Percentiles rank a stretch among this genome's conserved stretches.
These are phyloP conservation scores for Magallana gigas DNA, from an alignment of 1,140 invertebrate species.

Conservation along the genomic window DNA sequence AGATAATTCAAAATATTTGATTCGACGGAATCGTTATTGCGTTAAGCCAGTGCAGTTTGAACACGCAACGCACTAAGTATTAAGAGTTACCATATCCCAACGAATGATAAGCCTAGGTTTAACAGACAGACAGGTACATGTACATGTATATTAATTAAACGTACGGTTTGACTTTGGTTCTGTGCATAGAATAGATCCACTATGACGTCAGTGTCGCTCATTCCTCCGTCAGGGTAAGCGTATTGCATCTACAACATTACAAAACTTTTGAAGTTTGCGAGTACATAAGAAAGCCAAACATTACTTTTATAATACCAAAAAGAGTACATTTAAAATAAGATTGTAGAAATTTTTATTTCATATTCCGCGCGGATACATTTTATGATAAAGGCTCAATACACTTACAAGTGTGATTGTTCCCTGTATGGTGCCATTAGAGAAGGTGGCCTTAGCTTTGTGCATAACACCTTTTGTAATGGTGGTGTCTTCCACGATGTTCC, in stretches of 20 bases:
- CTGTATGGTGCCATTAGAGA: conserved; percentile 86
- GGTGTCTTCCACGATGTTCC: conserved; percentile 77
- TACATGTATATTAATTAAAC: neutral
- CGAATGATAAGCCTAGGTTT: too few relatives aligned
- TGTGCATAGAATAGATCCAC: conserved; percentile 89
- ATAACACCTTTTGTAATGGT: conserved; percentile 42
- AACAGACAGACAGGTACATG: too few relatives aligned
- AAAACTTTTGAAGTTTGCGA: neutral
- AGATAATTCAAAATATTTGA: too few relatives aligned
- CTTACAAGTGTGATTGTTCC: conserved; percentile 92
- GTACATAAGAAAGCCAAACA: too few relatives aligned
- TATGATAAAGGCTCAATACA: conserved; percentile 8
- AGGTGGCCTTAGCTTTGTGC: conserved; percentile 55
- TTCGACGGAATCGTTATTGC: too few relatives aligned
- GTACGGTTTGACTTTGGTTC: conserved; percentile 13
- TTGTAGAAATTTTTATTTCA: too few relatives aligned
- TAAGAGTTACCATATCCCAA: too few relatives aligned
- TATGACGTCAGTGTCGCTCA: conserved; percentile 93
- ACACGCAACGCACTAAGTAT: too few relatives aligned
- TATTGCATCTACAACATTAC: conserved; percentile 86
- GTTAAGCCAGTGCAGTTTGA: too few relatives aligned
- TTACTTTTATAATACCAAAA: too few relatives aligned
- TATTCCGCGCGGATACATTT: too few relatives aligned
- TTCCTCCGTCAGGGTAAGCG: conserved; percentile 90
- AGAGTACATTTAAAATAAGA: too few relatives aligned